Percentiles rank a stretch among this genome's conserved stretches.
These are phyloP conservation scores for Papilio xuthus DNA, from an alignment of 1,140 invertebrate genomes.

Conservation along the genomic window DNA sequence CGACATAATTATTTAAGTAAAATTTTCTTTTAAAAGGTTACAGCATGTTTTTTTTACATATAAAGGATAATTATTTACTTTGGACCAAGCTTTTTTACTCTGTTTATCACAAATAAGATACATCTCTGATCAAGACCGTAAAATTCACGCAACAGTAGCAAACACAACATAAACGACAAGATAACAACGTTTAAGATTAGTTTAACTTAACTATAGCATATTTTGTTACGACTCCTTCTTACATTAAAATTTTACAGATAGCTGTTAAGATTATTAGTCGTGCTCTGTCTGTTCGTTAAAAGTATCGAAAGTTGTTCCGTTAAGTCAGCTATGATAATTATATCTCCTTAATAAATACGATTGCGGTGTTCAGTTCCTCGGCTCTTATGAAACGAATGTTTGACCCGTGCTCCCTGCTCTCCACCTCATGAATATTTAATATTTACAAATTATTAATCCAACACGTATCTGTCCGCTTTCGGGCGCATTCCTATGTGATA, in stretches of 20 bases:
- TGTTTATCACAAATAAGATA: background rate
- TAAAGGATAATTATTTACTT: background rate
- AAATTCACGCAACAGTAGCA: background rate
- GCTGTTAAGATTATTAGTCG: slow-evolving; percentile 1
- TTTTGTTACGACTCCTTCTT: slow-evolving; percentile 7
- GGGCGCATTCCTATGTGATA: slow-evolving; percentile 61
- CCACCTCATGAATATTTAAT: slow-evolving; percentile 77
- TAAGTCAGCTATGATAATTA: slow-evolving; percentile 76
- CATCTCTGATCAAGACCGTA: background rate
- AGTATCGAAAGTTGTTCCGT: slow-evolving; percentile 57
- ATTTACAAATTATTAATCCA: slow-evolving; percentile 80
- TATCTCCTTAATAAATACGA: slow-evolving; percentile 73
- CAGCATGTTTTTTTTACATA: background rate
- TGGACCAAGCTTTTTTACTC: no score
- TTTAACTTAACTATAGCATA: background rate
- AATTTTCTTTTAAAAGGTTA: background rate
- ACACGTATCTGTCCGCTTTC: slow-evolving; percentile 60
- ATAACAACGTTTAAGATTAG: background rate
- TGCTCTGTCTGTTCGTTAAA: slow-evolving; percentile 48
- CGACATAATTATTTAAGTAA: background rate
- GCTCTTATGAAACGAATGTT: slow-evolving; percentile 68
- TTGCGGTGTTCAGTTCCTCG: slow-evolving; percentile 59
- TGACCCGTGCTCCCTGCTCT: slow-evolving; percentile 62
- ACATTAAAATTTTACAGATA: background rate
- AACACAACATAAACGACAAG: no score